Evolutionary conservation across 2,888 invertebrate genomes (phyloP).

Genomic region (Acrobasis consociella): DNA sequence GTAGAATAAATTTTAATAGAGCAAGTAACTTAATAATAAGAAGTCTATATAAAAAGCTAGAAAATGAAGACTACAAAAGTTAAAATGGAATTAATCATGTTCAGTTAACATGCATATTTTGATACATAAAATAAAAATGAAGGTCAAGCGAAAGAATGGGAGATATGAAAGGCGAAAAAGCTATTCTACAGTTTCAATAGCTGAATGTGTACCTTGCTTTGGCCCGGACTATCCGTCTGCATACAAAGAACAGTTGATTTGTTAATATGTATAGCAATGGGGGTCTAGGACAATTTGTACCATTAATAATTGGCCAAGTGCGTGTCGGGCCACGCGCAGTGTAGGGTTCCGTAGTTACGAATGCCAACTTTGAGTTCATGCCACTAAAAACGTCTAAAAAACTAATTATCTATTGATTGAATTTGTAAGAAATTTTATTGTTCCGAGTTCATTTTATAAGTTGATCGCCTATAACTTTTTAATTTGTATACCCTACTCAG

Average conservation of each 20-base stretch:
- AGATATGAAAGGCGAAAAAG: neutral
- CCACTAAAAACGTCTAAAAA: too few relatives aligned
- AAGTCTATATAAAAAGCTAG: neutral
- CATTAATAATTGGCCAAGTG: too few relatives aligned
- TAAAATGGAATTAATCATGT: neutral
- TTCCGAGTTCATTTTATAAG: too few relatives aligned
- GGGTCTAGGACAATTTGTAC: neutral
- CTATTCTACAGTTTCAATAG: neutral
- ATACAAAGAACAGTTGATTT: slow-evolving; percentile 42
- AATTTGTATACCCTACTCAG: too few relatives aligned
- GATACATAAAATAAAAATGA: neutral
- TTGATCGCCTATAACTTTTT: too few relatives aligned
- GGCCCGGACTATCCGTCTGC: slow-evolving; percentile 53
- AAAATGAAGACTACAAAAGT: neutral
- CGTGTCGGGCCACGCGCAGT: too few relatives aligned
- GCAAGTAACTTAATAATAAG: neutral
- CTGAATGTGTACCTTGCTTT: slow-evolving; percentile 54
- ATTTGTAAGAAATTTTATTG: too few relatives aligned
- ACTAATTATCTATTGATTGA: too few relatives aligned
- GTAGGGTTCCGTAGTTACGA: too few relatives aligned
- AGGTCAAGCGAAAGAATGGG: slow-evolving; percentile 8
- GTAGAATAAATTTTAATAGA: neutral
- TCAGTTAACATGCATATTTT: neutral
- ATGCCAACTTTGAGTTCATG: too few relatives aligned
- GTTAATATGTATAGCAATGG: neutral